Evolutionary conservation across 2,888 invertebrate species (phyloP).

Genomic region (Megalurothrips usitatus): DNA sequence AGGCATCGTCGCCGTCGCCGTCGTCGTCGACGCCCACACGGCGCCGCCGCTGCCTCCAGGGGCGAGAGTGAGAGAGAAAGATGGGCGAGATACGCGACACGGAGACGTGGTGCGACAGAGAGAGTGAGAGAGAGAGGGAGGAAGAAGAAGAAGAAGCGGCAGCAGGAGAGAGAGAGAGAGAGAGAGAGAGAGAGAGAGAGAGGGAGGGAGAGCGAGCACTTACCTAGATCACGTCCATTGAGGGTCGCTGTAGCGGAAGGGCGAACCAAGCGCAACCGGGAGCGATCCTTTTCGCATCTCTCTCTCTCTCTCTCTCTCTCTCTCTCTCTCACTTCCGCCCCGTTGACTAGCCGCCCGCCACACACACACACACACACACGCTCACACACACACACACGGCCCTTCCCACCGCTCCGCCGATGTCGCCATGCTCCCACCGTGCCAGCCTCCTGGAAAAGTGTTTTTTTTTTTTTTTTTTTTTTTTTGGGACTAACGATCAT

Average conservation of each 20-base stretch:
- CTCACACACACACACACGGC: neutral
- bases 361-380: neutral
- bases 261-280: constrained; percentile 14
- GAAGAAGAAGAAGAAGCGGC: constrained; percentile 13
- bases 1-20: no score
- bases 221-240: constrained; percentile 4
- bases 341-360: neutral
- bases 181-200: constrained; percentile 2
- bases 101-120: constrained; percentile 23
- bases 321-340: neutral
- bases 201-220: constrained; percentile 26
- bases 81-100: constrained; percentile 27
- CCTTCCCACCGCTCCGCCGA: no score
- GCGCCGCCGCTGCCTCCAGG: no score
- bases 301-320: neutral
- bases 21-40: no score
- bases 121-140: constrained; percentile 28
- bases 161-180: constrained; percentile 27
- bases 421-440: neutral
- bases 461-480: no score
- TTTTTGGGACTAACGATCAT: neutral
- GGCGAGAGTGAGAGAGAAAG: neutral
- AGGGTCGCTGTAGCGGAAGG: constrained; percentile 16
- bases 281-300: constrained; percentile 6
- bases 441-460: no score